Evolutionary conservation across 1,140 invertebrate genomes (phyloP).

Genomic region (Nebria ingens): DNA sequence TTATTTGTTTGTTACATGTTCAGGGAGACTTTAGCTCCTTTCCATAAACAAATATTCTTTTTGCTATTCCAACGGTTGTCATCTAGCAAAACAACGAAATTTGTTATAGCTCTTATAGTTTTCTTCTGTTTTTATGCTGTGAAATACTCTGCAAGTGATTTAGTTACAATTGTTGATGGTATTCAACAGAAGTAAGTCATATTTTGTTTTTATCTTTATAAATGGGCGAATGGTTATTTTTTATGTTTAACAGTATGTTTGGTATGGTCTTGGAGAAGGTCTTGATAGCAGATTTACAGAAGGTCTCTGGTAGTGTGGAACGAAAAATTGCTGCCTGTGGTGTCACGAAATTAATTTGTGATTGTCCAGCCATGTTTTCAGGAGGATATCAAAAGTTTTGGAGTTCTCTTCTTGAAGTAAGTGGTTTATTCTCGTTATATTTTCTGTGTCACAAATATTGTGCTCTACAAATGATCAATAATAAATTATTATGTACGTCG

Average conservation of each 20-base stretch:
- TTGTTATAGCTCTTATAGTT: conserved; percentile 75
- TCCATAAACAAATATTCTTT: conserved; percentile 80
- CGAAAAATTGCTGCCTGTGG: conserved; percentile 84
- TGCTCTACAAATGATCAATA: too few species aligned
- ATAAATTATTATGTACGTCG: conserved; percentile 12
- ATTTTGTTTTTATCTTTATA: conserved; percentile 12
- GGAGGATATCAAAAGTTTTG: conserved; percentile 54
- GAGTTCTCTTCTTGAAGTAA: conserved; percentile 53
- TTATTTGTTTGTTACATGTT: too few species aligned
- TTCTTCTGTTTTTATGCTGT: conserved; percentile 81
- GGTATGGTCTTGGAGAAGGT: conserved; percentile 87
- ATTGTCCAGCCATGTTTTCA: conserved; percentile 53
- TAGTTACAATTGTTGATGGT: conserved; percentile 71
- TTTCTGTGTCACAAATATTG: conserved; percentile 6
- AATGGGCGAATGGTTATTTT: conserved; percentile 12
- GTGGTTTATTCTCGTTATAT: conserved; percentile 7
- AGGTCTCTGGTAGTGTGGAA: conserved; percentile 70
- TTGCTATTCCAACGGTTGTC: conserved; percentile 85
- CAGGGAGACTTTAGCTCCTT: conserved; percentile 57
- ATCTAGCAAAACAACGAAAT: conserved; percentile 90
- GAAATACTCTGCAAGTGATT: conserved; percentile 57
- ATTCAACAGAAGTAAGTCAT: conserved; percentile 71
- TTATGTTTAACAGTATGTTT: conserved; percentile 66
- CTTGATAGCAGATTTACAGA: conserved; percentile 75
- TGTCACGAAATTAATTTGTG: conserved; percentile 72